Evolutionary conservation across 1,140 invertebrate species (phyloP), one percentile per base, ranked within the genome.

Genomic region (Melipona quadrifasciata): DNA sequence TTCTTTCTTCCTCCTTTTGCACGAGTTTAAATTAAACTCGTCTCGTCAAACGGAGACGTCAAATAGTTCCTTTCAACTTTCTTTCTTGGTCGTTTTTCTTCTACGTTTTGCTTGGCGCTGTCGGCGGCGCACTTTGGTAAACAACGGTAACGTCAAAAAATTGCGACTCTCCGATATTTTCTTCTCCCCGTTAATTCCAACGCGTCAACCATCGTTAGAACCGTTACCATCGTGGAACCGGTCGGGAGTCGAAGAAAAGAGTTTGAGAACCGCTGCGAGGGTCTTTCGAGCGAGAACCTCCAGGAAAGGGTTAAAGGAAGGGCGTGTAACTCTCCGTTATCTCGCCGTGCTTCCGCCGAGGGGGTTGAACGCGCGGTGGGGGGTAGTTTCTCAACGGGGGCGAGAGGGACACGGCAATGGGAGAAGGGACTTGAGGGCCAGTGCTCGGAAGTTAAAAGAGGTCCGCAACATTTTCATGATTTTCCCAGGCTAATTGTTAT

Each of bases 401-500:
- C 61, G 72, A 80, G 21, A 72, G 80, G 24, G 61, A 78, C 31
- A 84, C 67, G 89, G 89, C 88, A 71, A 71, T 75, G 82, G 87
- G 79, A 87, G 77, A 80, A 85, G 88, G 72, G 77, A 89, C 87
- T 87, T 51, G 83, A 85, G 86, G 85, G 87, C 82, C 84, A 88
- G 79, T 76, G 73, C 65, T 77, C 74, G 71, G 74, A 79, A 93
- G 92, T 93, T 90, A 91, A 93, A 94, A 93, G 92, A 93, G 93
- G 90, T 92, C 92, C 91, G 87, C 91, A 90, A 90, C 90, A 90
- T 94, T 94, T 94, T 94, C 93, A 94, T 92, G 93, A 94, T 94
- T 95, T 95, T 94, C 93, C 91, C 92, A 91, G 88, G 94, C 93
- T 95, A 95, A 94, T 95, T 94, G 93, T 94, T 94, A 95, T 94